Base-by-base conservation (phyloP, 2,888 invertebrate species). In the Orthonychiurus folsomi region DNA sequence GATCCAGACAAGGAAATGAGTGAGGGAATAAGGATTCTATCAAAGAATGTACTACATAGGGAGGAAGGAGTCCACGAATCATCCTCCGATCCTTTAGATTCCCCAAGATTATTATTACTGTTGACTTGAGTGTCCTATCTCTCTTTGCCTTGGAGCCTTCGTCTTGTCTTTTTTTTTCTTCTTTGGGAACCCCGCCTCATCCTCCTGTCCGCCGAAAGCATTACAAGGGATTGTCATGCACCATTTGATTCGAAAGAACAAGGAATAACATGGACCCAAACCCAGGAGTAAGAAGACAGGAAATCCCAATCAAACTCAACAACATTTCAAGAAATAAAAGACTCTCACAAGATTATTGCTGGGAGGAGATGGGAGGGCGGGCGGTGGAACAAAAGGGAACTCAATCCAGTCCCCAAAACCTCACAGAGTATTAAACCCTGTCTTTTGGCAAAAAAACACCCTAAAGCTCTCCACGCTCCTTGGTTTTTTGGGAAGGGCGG, bases 261-360 rank as follows among this genome's bases (percentile, higher is more conserved):
- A 37, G 15, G 37, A 15, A n/a, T n/a, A n/a, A n/a, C n/a, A n/a
- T n/a, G n/a, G n/a, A n/a, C n/a, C n/a, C n/a, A n/a, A n/a, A n/a
- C n/a, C n/a, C 9, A 37, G 37, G 37, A 37, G 37, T 5, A 37
- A 9, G 37, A 37, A 37, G 37, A 37, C 37, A 37, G 37, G 37
- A 37, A 37, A 37, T 37, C 37, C 37, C 37, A 37, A 37, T 37
- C 37, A 37, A 37, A 37, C 37, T 37, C 37, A 37, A 37, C 37
- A 37, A 37, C 37, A 37, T 37, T 37, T 37, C 15, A 37, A 5
- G 9, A 37, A 37, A 37, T 37, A 37, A 37, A 37, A 37, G 15
- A 37, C 9, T 37, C 37, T 37, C 15, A 37, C 37, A 37, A 37
- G 37, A 37, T 37, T 37, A 37, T 37, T 37, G 9, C 37, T n/a